Conservation (phyloP, 2,113 vertebrate species). For the Montifringilla adamsi region DNA sequence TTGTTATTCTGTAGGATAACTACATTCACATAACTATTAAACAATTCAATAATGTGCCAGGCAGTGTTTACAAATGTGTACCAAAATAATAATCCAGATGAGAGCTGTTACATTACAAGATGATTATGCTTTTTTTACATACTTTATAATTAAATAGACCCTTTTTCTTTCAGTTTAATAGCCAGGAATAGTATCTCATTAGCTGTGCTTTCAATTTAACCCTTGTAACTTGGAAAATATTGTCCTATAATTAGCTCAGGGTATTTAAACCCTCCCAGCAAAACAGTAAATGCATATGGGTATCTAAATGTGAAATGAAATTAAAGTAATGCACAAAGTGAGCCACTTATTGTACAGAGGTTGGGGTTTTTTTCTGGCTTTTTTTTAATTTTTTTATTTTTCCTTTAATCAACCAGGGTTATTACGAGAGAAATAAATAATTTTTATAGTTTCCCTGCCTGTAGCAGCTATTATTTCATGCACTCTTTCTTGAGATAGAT, state of each 20-base stretch:
- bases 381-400: too few species aligned
- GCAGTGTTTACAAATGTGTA: constrained; percentile 7
- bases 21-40: background rate
- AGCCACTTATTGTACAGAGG: background rate
- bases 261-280: constrained; percentile 34
- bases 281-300: constrained; percentile 28
- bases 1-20: background rate
- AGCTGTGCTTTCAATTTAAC: constrained; percentile 50
- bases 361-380: fast-evolving
- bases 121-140: constrained; percentile 15
- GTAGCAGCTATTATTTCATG: constrained; percentile 21
- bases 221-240: constrained; percentile 27
- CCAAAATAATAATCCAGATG: constrained; percentile 40
- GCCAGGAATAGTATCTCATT: constrained; percentile 47
- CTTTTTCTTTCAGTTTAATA: constrained; percentile 41
- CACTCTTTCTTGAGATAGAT: constrained; percentile 16
- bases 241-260: constrained; percentile 57
- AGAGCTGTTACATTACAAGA: constrained; percentile 1
- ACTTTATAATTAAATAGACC: constrained; percentile 52
- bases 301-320: constrained; percentile 43
- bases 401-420: background rate
- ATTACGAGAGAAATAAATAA: constrained; percentile 50
- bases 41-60: background rate
- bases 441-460: constrained; percentile 21
- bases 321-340: background rate